Percentiles rank a stretch among this genome's conserved stretches.
Conservation (phyloP, 2,113 vertebrate genomes). For the Chionomys nivalis region DNA sequence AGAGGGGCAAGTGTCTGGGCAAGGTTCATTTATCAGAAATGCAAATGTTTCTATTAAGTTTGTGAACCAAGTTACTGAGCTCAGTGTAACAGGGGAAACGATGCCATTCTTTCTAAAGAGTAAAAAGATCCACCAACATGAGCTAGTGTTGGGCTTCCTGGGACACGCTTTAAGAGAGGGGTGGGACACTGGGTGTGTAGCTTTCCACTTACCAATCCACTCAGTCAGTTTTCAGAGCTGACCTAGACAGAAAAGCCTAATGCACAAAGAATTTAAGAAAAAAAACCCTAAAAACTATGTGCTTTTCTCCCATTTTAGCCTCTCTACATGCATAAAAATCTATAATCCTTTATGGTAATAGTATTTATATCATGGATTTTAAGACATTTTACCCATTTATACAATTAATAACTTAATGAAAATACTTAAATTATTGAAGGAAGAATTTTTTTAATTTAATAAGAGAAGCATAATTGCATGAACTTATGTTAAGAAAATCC, state of each 20-base stretch:
- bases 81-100: neutral
- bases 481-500: neutral
- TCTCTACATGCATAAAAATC: neutral
- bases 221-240: conserved; percentile 12
- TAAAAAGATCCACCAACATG: neutral
- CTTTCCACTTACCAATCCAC: neutral
- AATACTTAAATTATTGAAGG: neutral
- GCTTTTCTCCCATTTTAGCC: neutral
- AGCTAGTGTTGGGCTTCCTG: neutral
- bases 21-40: conserved; percentile 12
- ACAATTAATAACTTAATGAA: conserved; percentile 9
- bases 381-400: neutral
- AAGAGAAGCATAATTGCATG: neutral
- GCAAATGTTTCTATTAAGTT: neutral
- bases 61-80: neutral
- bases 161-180: conserved; percentile 4
- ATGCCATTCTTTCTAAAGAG: neutral
- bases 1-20: neutral
- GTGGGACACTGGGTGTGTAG: neutral
- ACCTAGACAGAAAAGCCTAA: conserved; percentile 1
- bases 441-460: neutral
- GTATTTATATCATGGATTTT: neutral
- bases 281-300: neutral
- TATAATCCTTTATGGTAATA: neutral
- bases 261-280: neutral